These are phyloP conservation scores for Erpetoichthys calabaricus DNA, from an alignment of 2,797 vertebrate genomes.

Conservation along the genomic window DNA sequence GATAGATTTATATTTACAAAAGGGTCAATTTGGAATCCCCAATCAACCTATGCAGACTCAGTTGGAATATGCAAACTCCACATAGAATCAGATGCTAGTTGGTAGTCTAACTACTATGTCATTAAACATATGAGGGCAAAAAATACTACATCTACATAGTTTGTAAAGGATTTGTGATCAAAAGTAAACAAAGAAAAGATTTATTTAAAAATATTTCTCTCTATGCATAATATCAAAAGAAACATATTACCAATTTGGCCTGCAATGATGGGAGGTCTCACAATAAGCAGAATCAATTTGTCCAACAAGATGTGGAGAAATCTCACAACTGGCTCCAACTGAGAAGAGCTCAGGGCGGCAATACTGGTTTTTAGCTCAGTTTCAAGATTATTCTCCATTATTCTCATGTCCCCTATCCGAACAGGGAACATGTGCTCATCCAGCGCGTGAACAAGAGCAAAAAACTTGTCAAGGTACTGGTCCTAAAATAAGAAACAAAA, in stretches of 20 bases:
- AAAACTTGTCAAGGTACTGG: slow-evolving; percentile 94
- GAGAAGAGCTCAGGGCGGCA: slow-evolving; percentile 78
- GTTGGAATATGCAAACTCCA: too few species aligned
- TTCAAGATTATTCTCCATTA: slow-evolving; percentile 97
- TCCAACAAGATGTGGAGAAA: slow-evolving; percentile 96
- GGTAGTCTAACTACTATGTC: too few species aligned
- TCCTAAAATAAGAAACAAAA: slow-evolving; percentile 49
- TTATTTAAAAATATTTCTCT: too few species aligned
- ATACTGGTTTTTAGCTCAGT: slow-evolving; percentile 90
- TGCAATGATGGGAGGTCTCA: slow-evolving; percentile 89
- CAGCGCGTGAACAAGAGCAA: slow-evolving; percentile 90
- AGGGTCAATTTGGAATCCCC: too few species aligned
- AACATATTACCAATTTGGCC: slow-evolving; percentile 80
- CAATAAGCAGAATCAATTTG: slow-evolving; percentile 89
- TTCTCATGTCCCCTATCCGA: slow-evolving; percentile 91
- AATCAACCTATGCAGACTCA: too few species aligned
- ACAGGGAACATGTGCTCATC: slow-evolving; percentile 98
- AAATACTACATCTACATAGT: too few species aligned
- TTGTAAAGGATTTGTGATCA: too few species aligned
- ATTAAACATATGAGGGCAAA: too few species aligned
- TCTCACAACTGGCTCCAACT: slow-evolving; percentile 88
- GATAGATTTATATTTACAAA: too few species aligned
- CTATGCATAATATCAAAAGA: background rate
- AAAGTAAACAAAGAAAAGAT: too few species aligned
- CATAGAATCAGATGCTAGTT: too few species aligned